Base-by-base conservation (phyloP, 1,140 invertebrate species). In the Conopomorpha cramerella region DNA sequence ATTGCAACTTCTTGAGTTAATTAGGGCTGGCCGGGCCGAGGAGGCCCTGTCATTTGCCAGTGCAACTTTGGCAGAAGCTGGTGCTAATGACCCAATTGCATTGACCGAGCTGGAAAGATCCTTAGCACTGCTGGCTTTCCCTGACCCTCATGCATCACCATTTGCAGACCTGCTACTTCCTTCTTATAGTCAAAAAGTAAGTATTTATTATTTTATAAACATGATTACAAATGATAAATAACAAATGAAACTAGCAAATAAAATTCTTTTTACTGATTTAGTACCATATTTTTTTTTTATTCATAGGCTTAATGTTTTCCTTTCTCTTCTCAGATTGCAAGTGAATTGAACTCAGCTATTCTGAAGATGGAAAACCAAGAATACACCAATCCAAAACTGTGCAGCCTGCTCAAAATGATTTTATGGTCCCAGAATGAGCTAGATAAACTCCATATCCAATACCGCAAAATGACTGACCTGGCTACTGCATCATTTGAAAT, bases 271-370 rank as follows among this genome's bases (percentile, higher is more conserved):
- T n/a, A n/a, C n/a, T n/a, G n/a, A n/a, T n/a, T n/a, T n/a, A n/a
- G n/a, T n/a, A n/a, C n/a, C n/a, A n/a, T n/a, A n/a, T n/a, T n/a
- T n/a, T n/a, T n/a, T n/a, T n/a, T n/a, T n/a, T n/a, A n/a, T n/a
- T n/a, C n/a, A n/a, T n/a, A n/a, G n/a, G n/a, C n/a, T n/a, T n/a
- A n/a, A 17, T 8, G 7, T 43, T 30, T 32, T 1, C 28, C 16
- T 36, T 39, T 40, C 17, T 51, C 35, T 50, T 79, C 78, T 15
- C 56, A 95, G 91, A 93, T 99, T 57, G 95, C 96, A 8, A 96
- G 93, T 80, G 95, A 98, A 81, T 78, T 99, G 4, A 99, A 99
- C 79, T 92, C 95, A 39, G 94, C 95, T 2, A 97, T 98, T 49
- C 78, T 98, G 15, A 91, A 93, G 58, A 91, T 90, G 72, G 91